Evolutionary conservation across 2,888 invertebrate genomes (phyloP), one percentile per base, ranked within the genome.

Genomic region (Dicyrtomina minuta): DNA sequence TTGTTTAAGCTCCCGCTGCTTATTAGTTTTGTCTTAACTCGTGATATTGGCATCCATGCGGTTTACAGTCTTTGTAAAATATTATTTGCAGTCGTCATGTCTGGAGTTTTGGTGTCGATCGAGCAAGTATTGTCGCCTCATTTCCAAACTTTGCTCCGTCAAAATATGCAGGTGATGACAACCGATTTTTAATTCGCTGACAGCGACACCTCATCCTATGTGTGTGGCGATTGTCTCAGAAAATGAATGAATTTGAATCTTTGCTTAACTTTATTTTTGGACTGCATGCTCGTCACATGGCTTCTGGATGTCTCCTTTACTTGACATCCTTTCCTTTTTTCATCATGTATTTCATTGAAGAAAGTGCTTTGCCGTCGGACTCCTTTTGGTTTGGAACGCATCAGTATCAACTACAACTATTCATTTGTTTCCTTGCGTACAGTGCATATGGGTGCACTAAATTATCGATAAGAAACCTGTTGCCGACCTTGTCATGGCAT

Each of bases 381-480:
- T 46, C 46, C 5, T 46, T 46, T 46, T 46, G 46, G 46, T 46
- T 4, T 17, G 5, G 3, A 46, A 15, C 5, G 4, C 39, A 33
- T 17, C 10, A n/a, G 17, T 10, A 2, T 24, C 41, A 59, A 13
- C 39, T 59, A 2, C 17, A 26, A 12, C 1, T 59, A 2, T 59
- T 17, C 22, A 27, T 20, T 20, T 15, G 39, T 39, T 59, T 17
- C 17, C 39, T 59, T 33, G 59, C 59, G 2, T 59, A 39, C 59
- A 33, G 59, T 59, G 59, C 59, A 2, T 39, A 41, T 17, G 59
- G 59, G 8, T 59, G 39, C 12, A 26, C 41, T 8, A 59, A 59
- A 41, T 33, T 59, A 1, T 33, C 55, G 3, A 55, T 55, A 8
- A 3, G 55, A 12, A 55, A 55, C 17, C 17, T n/a, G 15, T 46